Conservation (phyloP, 2,888 invertebrate species). For the Latheticus oryzae region DNA sequence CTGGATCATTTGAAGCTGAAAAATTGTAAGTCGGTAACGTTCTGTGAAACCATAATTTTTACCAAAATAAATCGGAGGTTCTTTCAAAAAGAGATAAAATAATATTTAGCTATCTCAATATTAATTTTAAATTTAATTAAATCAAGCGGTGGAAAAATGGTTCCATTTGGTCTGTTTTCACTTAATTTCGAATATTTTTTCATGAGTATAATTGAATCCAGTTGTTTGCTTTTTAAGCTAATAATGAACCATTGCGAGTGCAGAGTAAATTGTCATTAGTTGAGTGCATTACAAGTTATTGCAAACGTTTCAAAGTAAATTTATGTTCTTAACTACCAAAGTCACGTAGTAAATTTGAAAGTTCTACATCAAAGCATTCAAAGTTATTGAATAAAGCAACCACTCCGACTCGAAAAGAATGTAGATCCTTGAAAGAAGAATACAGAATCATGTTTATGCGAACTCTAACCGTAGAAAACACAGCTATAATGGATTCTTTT, state of each 20-base stretch:
- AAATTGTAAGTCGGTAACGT: slow-evolving; percentile 5
- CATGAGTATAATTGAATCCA: too few relatives aligned
- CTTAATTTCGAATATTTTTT: too few relatives aligned
- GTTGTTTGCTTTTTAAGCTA: too few relatives aligned
- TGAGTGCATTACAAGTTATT: slow-evolving; percentile 11
- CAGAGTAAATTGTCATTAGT: slow-evolving; percentile 11
- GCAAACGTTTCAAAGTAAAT: slow-evolving; percentile 13
- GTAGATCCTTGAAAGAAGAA: slow-evolving; percentile 1
- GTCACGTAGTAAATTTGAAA: slow-evolving; percentile 24
- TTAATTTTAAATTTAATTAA: slow-evolving; percentile 19
- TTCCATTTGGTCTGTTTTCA: too few relatives aligned
- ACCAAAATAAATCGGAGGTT: background rate
- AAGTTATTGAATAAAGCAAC: slow-evolving; percentile 21
- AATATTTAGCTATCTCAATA: slow-evolving; percentile 3
- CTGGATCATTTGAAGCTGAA: slow-evolving; percentile 4
- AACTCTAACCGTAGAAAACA: too few relatives aligned
- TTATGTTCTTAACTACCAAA: slow-evolving; percentile 11
- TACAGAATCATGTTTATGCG: too few relatives aligned
- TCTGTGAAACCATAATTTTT: background rate
- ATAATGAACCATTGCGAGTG: too few relatives aligned
- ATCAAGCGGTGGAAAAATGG: too few relatives aligned
- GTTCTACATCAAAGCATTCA: slow-evolving; percentile 23
- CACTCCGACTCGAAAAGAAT: slow-evolving; percentile 7
- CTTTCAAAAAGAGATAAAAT: slow-evolving; percentile 3
- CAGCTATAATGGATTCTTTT: too few relatives aligned